phyloP scores from a whole-genome alignment of 92 coral and sea anemone genomes.

The Phenganax stokvisi region DNA sequence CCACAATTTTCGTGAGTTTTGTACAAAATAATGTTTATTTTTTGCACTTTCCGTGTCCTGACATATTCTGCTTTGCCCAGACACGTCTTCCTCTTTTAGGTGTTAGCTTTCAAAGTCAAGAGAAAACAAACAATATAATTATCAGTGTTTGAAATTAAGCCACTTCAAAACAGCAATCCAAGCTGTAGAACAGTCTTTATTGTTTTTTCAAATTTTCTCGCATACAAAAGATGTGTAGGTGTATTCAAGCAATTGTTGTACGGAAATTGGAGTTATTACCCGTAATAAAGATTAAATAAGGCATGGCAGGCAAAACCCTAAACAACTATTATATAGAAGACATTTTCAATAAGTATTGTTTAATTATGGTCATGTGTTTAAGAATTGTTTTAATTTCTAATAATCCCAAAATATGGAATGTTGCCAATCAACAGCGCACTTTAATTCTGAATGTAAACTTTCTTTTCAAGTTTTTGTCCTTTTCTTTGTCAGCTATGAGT shows the following conservation, averaged over 20 bases:
- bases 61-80: slow-evolving; percentile 42
- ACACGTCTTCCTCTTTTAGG: slow-evolving; percentile 27
- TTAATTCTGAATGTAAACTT: no score
- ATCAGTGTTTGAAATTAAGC: background rate
- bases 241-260: slow-evolving; percentile 3
- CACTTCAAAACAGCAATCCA: slow-evolving; percentile 19
- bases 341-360: background rate
- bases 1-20: background rate
- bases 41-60: slow-evolving; percentile 20
- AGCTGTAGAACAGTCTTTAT: slow-evolving; percentile 3
- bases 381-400: background rate
- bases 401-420: background rate
- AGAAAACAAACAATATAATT: slow-evolving; percentile 31
- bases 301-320: background rate
- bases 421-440: background rate
- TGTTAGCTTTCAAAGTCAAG: slow-evolving; percentile 29
- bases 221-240: slow-evolving; percentile 1
- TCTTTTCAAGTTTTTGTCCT: no score
- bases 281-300: slow-evolving; percentile 7
- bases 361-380: background rate
- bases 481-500: no score
- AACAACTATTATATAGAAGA: background rate
- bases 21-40: slow-evolving; percentile 19
- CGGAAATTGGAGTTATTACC: slow-evolving; percentile 34
- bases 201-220: slow-evolving; percentile 2